Percentiles rank a stretch among this genome's conserved stretches.
phyloP scores from a whole-genome alignment of 1,140 invertebrate genomes.

The Pygmarrhopalites habei region DNA sequence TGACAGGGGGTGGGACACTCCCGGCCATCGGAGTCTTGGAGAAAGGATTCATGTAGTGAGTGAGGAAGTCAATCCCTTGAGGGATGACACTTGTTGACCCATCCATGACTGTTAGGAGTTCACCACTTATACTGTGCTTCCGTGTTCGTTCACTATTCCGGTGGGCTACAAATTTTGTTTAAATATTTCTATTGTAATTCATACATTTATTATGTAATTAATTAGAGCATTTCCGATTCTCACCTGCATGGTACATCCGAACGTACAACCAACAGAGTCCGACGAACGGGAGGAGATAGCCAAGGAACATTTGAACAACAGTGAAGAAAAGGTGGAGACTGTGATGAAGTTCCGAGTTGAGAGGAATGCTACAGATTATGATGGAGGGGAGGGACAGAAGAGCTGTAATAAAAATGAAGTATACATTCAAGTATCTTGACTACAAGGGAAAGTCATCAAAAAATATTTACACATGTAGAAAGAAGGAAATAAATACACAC shows the following conservation, averaged over 20 bases:
- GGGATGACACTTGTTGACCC: slow-evolving; percentile 36
- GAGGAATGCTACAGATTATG: slow-evolving; percentile 20
- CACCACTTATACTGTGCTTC: slow-evolving; percentile 48
- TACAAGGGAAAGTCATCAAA: no score
- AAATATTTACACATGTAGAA: no score
- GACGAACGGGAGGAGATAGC: slow-evolving; percentile 50
- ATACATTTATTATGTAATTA: no score
- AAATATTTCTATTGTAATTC: no score
- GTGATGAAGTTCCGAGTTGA: slow-evolving; percentile 14
- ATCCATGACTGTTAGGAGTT: slow-evolving; percentile 37
- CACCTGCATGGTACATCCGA: slow-evolving; percentile 52
- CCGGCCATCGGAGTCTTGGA: slow-evolving; percentile 39
- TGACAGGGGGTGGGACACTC: slow-evolving; percentile 31
- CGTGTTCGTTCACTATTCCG: slow-evolving; percentile 51
- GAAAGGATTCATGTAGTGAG: slow-evolving; percentile 39
- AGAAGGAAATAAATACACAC: no score
- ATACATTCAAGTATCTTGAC: no score
- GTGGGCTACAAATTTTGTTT: no score
- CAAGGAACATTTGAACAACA: slow-evolving; percentile 41
- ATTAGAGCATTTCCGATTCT: no score
- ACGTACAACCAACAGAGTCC: slow-evolving; percentile 51
- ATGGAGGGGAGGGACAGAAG: slow-evolving; percentile 42
- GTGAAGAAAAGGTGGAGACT: slow-evolving; percentile 37
- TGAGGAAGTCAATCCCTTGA: slow-evolving; percentile 39
- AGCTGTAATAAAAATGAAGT: no score